phyloP scores from a whole-genome alignment of 2,888 invertebrate genomes.

The Ichneumon xanthorius region DNA sequence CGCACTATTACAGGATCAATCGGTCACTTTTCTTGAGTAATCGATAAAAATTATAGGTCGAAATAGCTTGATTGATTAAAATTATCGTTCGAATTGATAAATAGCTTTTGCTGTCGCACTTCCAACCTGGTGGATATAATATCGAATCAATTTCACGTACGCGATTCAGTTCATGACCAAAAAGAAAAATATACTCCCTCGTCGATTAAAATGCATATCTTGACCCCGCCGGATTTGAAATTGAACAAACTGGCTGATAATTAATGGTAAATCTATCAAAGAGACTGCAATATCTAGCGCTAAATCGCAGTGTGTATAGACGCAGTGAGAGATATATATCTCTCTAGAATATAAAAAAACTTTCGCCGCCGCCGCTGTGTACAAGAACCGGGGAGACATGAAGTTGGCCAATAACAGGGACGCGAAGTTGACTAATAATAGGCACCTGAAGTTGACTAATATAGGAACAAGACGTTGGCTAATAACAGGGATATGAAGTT shows the following conservation, averaged over 20 bases:
- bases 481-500: too few species aligned
- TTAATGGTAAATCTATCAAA: neutral
- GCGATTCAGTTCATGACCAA: neutral
- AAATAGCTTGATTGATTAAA: neutral
- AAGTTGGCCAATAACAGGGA: too few species aligned
- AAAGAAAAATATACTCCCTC: neutral
- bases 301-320: constrained; percentile 19
- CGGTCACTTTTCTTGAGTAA: too few species aligned
- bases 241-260: constrained; percentile 27
- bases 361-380: too few species aligned
- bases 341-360: too few species aligned
- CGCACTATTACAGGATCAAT: too few species aligned
- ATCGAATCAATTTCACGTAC: neutral
- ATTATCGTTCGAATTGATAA: neutral
- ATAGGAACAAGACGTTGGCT: too few species aligned
- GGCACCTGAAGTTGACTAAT: too few species aligned
- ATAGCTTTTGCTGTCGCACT: neutral
- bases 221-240: neutral
- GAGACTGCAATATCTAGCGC: constrained; percentile 12
- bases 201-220: constrained; percentile 1
- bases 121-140: neutral
- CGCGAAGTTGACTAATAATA: too few species aligned
- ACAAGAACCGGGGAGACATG: too few species aligned
- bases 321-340: too few species aligned
- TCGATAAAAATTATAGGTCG: too few species aligned